Conservation (phyloP, 1,140 invertebrate species). For the Drosophila guanche region DNA sequence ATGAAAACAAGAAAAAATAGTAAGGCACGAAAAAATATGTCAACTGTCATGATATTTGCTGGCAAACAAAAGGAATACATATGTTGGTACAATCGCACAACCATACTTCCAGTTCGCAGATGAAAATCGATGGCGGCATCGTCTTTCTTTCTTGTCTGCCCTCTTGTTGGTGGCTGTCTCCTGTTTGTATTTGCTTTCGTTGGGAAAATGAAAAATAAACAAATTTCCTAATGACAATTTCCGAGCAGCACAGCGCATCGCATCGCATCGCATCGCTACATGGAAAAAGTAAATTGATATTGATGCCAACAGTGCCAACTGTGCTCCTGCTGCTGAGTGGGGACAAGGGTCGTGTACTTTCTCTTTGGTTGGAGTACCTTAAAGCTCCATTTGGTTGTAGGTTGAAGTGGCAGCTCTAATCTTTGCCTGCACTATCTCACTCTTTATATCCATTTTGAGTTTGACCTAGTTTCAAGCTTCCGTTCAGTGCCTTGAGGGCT, state of each 20-base stretch:
- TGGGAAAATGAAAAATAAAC: constrained; percentile 76
- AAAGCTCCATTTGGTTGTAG: constrained; percentile 13
- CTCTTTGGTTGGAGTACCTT: constrained; percentile 4
- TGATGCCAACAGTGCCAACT: constrained; percentile 59
- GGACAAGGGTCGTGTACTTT: constrained; percentile 31
- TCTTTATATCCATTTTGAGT: constrained; percentile 19
- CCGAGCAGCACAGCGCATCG: constrained; percentile 18
- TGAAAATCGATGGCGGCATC: constrained; percentile 68
- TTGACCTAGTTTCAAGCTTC: constrained; percentile 32
- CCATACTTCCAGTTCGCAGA: constrained; percentile 14
- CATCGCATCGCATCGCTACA: constrained; percentile 8
- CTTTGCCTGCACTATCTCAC: background rate
- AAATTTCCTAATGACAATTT: constrained; percentile 75
- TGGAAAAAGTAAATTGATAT: constrained; percentile 66
- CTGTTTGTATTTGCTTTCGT: constrained; percentile 46
- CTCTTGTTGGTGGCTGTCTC: constrained; percentile 45
- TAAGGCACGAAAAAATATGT: constrained; percentile 25
- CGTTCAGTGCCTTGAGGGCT: constrained; percentile 17
- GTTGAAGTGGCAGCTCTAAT: constrained; percentile 20
- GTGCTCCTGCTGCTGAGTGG: background rate
- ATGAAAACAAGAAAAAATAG: constrained; percentile 24
- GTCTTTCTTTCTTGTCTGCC: constrained; percentile 8
- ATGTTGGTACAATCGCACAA: too few relatives aligned
- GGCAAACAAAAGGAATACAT: constrained; percentile 23
- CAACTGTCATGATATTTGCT: constrained; percentile 34